A percentile compares a stretch with the other conserved stretches of the same genome.
These are phyloP conservation scores for Drosophila tani DNA, from an alignment of 1,140 invertebrate genomes.

Conservation along the genomic window DNA sequence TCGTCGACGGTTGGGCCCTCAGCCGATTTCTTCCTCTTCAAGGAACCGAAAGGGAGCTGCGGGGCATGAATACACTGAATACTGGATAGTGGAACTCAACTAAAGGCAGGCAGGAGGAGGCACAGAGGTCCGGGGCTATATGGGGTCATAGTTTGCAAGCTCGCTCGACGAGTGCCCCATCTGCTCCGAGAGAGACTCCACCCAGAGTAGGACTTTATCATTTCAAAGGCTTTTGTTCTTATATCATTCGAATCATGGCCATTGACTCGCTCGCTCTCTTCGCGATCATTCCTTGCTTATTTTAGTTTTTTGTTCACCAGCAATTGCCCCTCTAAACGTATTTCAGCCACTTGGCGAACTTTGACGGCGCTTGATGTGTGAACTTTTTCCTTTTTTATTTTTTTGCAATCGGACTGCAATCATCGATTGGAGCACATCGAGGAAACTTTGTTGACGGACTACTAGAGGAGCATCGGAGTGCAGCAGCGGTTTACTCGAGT, in stretches of 20 bases:
- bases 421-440: slow-evolving; percentile 38
- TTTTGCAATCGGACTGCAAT: slow-evolving; percentile 33
- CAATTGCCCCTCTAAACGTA: slow-evolving; percentile 5
- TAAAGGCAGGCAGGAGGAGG: background rate
- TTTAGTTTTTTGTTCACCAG: background rate
- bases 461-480: background rate
- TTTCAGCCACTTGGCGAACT: slow-evolving; percentile 47
- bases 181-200: slow-evolving; percentile 15
- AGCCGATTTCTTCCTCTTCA: slow-evolving; percentile 39
- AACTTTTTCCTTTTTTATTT: slow-evolving; percentile 34
- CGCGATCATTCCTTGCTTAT: slow-evolving; percentile 22
- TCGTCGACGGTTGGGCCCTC: slow-evolving; percentile 33
- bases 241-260: slow-evolving; percentile 38
- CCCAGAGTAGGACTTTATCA: slow-evolving; percentile 41
- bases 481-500: slow-evolving; percentile 23
- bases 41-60: slow-evolving; percentile 3
- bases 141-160: slow-evolving; percentile 48
- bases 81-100: slow-evolving; percentile 15
- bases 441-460: slow-evolving; percentile 40
- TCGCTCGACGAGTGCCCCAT: slow-evolving; percentile 29
- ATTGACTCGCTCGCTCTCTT: slow-evolving; percentile 8
- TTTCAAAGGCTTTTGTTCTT: slow-evolving; percentile 51
- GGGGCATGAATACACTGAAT: slow-evolving; percentile 12
- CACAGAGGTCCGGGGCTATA: slow-evolving; percentile 3
- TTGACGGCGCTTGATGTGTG: slow-evolving; percentile 59